Percentiles rank a stretch among this genome's conserved stretches.
Conservation (phyloP, 2,113 vertebrate genomes). For the Pampusana beccarii region DNA sequence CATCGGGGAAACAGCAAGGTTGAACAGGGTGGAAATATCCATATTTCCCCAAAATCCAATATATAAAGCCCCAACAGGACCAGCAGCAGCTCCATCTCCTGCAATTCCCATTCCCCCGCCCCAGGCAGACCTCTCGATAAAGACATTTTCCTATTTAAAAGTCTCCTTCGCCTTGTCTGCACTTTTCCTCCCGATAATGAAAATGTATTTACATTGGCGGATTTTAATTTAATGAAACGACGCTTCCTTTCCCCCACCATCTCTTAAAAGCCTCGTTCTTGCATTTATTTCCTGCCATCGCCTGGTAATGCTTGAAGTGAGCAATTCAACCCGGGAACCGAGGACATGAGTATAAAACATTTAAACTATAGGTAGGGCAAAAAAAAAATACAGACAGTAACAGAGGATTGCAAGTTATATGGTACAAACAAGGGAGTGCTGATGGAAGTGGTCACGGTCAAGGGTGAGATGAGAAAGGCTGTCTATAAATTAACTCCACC, state of each 20-base stretch:
- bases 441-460: background rate
- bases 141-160: background rate
- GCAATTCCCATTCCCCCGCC: background rate
- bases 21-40: accelerated
- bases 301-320: background rate
- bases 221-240: background rate
- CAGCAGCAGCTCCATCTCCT: background rate
- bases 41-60: background rate
- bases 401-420: background rate
- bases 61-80: too few species aligned
- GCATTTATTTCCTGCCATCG: background rate
- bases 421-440: background rate
- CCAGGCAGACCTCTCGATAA: background rate
- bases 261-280: background rate
- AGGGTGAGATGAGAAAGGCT: background rate
- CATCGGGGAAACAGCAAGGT: accelerated
- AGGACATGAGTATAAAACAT: background rate
- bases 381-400: background rate
- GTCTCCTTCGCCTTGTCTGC: background rate
- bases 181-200: background rate
- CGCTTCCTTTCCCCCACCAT: background rate
- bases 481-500: background rate
- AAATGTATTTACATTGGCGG: background rate
- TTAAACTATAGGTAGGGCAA: background rate
- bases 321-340: background rate